Base-by-base conservation (phyloP, 1,140 invertebrate genomes). In the Argopecten irradians region DNA sequence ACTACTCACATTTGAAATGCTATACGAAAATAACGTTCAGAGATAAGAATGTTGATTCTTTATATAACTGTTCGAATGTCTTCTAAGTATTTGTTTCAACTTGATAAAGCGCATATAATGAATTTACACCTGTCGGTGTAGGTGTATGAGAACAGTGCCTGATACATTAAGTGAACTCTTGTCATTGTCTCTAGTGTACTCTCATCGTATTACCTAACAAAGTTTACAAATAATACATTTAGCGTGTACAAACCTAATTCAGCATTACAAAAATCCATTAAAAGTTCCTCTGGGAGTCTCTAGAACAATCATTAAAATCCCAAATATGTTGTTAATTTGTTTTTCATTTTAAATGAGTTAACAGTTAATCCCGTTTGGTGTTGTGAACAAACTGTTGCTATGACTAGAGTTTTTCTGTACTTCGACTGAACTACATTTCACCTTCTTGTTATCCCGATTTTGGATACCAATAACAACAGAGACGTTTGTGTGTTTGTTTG, bases 341-440 rank as follows among this genome's bases (percentile, higher is more conserved):
- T 71, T 71, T 71, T 71, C 55, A 71, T 71, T 71, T 71, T 71
- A 71, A 71, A 71, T 71, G 7, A 28, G 55, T 71, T 71, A 71
- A 71, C 55, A n/a, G 43, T 71, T 71, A 71, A 71, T 71, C 55
- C 55, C n/a, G 55, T 71, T 71, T 71, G 55, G 55, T 5, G 2
- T 71, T 71, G 55, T 71, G 28, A n/a, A 71, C 8, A 5, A 28
- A 5, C 55, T 28, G n/a, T 71, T 71, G n/a, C 13, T 71, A n/a
- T n/a, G 13, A 11, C 55, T 1, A n/a, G n/a, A n/a, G 55, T 28
- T 71, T 71, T 28, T n/a, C 16, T 71, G 55, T 71, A 16, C 5
- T 71, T 1, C 28, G 55, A 71, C n/a, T 71, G 55, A 11, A 71
- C 55, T 7, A n/a, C 1, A 28, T 71, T 71, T 8, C 55, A 71